Base-by-base conservation (phyloP, 2,888 invertebrate genomes). In the Melinopterus prodromus region DNA sequence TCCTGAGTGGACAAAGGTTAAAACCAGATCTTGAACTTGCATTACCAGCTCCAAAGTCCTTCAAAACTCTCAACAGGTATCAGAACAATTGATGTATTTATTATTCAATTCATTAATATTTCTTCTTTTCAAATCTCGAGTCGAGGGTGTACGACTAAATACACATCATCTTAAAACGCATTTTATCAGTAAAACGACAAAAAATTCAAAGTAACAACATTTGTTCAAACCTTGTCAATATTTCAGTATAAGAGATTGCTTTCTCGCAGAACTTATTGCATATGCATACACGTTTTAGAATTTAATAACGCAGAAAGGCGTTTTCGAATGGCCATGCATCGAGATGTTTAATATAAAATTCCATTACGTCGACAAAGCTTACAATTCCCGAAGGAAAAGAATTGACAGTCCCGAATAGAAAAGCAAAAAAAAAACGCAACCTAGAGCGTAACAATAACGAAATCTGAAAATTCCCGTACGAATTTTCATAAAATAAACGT, bases 291-390 rank as follows among this genome's bases (percentile, higher is more conserved):
- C 53, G 53, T 53, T 53, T 53, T 53, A 53, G 53, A 53, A 53
- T 53, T 53, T 53, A 53, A 53, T 53, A 53, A 1, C 5, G 53
- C 2, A 9, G 53, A 53, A 53, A 53, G 53, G 53, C 53, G 53
- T 53, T 53, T 26, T 53, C 53, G 53, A 53, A 53, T 53, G 53
- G 3, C 5, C 53, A 53, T 53, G 12, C 53, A 7, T 53, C 5
- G 2, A 53, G 53, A 53, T 53, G 9, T 53, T 53, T 74, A 74
- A 74, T 74, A 74, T 74, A 74, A 74, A 74, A 74, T 74, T 74
- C 74, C 74, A 74, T 74, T 74, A 74, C 74, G 35, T 53, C 53
- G 53, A 53, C 53, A 53, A 53, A 74, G 74, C 35, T 26, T 15
- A 35, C 35, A 26, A 36, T 72, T 16, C 36, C 26, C 14, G 72